Evolutionary conservation across 2,888 invertebrate genomes (phyloP), one percentile per base, ranked within the genome.

Genomic region (Cryptophagus acutangulus): DNA sequence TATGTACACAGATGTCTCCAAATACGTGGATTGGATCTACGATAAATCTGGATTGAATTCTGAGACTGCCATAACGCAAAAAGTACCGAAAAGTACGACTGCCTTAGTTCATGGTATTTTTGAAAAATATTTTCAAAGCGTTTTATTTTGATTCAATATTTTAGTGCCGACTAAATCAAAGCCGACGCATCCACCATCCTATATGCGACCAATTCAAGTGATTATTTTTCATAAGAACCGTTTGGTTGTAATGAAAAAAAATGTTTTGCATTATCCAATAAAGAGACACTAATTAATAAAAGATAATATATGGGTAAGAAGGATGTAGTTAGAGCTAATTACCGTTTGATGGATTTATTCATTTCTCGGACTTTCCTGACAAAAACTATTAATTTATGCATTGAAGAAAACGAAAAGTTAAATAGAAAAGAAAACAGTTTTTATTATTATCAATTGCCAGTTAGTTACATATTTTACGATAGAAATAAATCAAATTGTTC

Each of bases 1-100:
- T 10, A 70, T 80, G 10, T 79, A 79, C 53, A 79, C 79, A 1
- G 76, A 78, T 58, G 76, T 79, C n/a, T 75, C 75, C 41, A 60
- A 74, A 48, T 78, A 72, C 58, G 61, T 75, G 25, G 70, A 73
- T 36, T 79, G 78, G 78, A 76, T 79, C 33, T 47, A 61, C 36
- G 55, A 59, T 31, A 61, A 58, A 44, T 51, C 57, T 24, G 49
- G 44, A 14, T 34, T 51, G 16, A 48, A 54, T 28, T 33, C 50
- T 20, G 43, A 40, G n/a, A 43, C 46, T 17, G 38, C 48, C 13
- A 25, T 12, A n/a, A n/a, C n/a, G n/a, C n/a, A n/a, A n/a, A n/a
- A n/a, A n/a, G n/a, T n/a, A 5, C n/a, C n/a, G n/a, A n/a, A n/a
- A n/a, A n/a, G n/a, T n/a, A n/a, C n/a, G 25, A 18, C 17, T 24